These are phyloP conservation scores for Prunella fulvescens DNA, from an alignment of 2,113 vertebrate genomes.

Conservation along the genomic window DNA sequence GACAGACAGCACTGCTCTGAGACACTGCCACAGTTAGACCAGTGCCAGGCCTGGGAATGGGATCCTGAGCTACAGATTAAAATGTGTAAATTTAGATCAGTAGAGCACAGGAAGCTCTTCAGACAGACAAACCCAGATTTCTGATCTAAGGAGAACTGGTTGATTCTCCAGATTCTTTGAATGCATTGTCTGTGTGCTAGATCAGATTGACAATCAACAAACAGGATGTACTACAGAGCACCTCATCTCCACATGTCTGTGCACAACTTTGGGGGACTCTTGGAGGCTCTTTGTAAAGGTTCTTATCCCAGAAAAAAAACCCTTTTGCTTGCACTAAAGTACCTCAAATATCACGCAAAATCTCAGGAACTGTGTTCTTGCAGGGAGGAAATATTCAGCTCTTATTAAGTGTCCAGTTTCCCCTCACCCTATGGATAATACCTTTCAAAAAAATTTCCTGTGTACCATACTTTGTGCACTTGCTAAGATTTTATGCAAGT, in stretches of 20 bases:
- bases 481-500: not conserved
- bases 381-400: not conserved
- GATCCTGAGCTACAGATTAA: not conserved
- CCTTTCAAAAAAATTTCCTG: not conserved
- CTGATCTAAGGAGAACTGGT: not conserved
- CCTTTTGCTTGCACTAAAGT: not conserved
- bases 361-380: not conserved
- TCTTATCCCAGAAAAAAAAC: not conserved
- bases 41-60: not conserved
- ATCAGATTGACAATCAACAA: too few species aligned
- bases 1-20: not conserved
- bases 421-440: fast-evolving
- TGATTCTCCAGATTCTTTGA: not conserved
- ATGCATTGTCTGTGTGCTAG: not conserved
- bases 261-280: not conserved
- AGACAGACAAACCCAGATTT: not conserved
- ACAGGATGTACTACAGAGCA: fast-evolving
- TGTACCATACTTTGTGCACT: not conserved
- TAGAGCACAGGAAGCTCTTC: not conserved
- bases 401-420: not conserved
- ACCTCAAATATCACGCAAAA: not conserved
- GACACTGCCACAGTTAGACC: fast-evolving
- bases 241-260: not conserved
- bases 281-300: not conserved
- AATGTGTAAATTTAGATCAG: not conserved